These are phyloP conservation scores for Drosophila lacteicornis DNA, from an alignment of 1,140 invertebrate genomes.

Conservation along the genomic window DNA sequence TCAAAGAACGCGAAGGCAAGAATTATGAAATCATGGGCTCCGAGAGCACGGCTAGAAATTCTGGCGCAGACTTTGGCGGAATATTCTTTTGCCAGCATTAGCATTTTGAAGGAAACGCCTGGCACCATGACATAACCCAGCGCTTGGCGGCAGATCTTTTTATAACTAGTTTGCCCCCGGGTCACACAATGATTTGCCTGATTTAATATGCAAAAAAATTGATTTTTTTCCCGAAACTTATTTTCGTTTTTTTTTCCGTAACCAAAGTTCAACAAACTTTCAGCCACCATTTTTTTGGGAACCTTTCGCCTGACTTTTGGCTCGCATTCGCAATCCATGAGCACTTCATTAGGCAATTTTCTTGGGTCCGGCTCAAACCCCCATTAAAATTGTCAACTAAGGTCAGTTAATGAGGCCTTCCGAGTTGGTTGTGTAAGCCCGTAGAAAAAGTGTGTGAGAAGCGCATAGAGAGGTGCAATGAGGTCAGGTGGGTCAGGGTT, in stretches of 20 bases:
- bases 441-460: slow-evolving; percentile 44
- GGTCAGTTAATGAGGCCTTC: slow-evolving; percentile 68
- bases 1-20: slow-evolving; percentile 58
- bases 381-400: slow-evolving; percentile 63
- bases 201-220: slow-evolving; percentile 67
- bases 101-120: slow-evolving; percentile 45
- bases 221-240: slow-evolving; percentile 32
- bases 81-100: slow-evolving; percentile 56
- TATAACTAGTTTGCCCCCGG: slow-evolving; percentile 69
- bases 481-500: slow-evolving; percentile 25
- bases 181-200: slow-evolving; percentile 71
- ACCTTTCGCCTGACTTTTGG: slow-evolving; percentile 60
- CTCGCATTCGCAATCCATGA: slow-evolving; percentile 46
- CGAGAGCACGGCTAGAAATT: slow-evolving; percentile 3
- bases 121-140: slow-evolving; percentile 66
- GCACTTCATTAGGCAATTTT: slow-evolving; percentile 60
- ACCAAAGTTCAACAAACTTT: slow-evolving; percentile 76
- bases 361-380: slow-evolving; percentile 23
- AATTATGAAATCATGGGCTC: slow-evolving; percentile 62
- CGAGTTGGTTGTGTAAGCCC: slow-evolving; percentile 41
- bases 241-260: slow-evolving; percentile 16
- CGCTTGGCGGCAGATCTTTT: slow-evolving; percentile 44
- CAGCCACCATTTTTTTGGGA: slow-evolving; percentile 19
- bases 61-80: slow-evolving; percentile 48
- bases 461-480: slow-evolving; percentile 40